These are phyloP conservation scores for Dyspetes luteomarginatus DNA, from an alignment of 2,888 invertebrate species.

Conservation along the genomic window DNA sequence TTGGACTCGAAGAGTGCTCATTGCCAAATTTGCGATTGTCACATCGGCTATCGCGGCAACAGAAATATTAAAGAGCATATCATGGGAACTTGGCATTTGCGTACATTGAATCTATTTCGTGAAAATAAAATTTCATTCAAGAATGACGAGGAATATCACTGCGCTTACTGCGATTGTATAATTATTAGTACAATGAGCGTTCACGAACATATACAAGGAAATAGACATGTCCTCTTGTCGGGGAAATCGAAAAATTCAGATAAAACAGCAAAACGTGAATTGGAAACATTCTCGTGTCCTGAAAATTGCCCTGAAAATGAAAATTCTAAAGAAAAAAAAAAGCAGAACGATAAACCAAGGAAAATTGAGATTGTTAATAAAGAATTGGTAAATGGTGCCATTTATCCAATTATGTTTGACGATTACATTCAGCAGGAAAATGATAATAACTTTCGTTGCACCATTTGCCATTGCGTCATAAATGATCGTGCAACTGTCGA, in stretches of 20 bases:
- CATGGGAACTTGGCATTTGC: neutral
- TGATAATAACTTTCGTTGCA: too few relatives aligned
- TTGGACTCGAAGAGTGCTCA: too few relatives aligned
- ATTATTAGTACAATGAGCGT: neutral
- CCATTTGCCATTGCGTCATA: too few relatives aligned
- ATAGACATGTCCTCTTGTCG: neutral
- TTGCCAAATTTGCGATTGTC: neutral
- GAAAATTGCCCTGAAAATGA: too few relatives aligned
- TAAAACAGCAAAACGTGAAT: neutral
- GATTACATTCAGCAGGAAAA: too few relatives aligned
- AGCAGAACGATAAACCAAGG: too few relatives aligned
- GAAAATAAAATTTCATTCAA: neutral
- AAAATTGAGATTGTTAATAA: too few relatives aligned
- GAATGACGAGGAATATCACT: neutral
- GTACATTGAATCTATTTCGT: neutral
- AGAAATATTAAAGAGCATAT: conserved; percentile 1
- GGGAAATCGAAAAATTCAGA: neutral
- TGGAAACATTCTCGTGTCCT: too few relatives aligned
- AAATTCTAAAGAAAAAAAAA: too few relatives aligned
- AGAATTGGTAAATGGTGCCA: too few relatives aligned
- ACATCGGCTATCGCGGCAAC: neutral
- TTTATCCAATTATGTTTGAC: too few relatives aligned
- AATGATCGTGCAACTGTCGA: too few relatives aligned
- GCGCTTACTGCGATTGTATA: neutral
- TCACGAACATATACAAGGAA: neutral